Percentiles rank a stretch among this genome's conserved stretches.
phyloP scores from a whole-genome alignment of 1,140 invertebrate genomes.

The Acromyrmex echinatior region DNA sequence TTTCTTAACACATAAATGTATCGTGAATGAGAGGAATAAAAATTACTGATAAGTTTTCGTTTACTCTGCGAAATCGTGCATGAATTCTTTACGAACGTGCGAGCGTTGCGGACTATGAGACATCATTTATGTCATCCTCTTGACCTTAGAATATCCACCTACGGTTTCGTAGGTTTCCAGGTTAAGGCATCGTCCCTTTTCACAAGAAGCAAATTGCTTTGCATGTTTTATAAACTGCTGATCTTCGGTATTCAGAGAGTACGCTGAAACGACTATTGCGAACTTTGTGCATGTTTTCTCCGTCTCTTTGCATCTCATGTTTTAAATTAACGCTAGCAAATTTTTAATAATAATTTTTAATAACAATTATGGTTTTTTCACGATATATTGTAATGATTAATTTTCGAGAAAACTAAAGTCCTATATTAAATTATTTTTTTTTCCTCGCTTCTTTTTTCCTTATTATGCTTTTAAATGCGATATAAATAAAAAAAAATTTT shows the following conservation, averaged over 20 bases:
- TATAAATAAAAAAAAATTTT: neutral
- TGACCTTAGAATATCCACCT: slow-evolving; percentile 57
- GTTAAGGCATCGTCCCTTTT: slow-evolving; percentile 69
- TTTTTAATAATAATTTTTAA: neutral
- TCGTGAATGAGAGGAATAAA: neutral
- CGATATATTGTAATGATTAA: neutral
- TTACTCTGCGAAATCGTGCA: slow-evolving; percentile 66
- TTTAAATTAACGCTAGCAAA: neutral
- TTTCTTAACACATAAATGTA: neutral
- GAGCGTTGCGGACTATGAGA: slow-evolving; percentile 8
- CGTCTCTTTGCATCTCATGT: neutral
- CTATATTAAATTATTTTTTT: neutral
- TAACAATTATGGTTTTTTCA: neutral
- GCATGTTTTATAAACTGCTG: slow-evolving; percentile 74
- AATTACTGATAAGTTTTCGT: slow-evolving; percentile 31
- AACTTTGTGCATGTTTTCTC: slow-evolving; percentile 8
- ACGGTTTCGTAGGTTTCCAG: slow-evolving; percentile 66
- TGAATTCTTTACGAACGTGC: slow-evolving; percentile 67
- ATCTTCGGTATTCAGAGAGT: slow-evolving; percentile 57
- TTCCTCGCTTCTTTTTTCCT: neutral
- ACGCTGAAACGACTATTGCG: neutral
- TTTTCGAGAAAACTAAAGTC: neutral
- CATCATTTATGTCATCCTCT: slow-evolving; percentile 57
- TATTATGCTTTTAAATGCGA: neutral
- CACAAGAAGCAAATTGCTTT: slow-evolving; percentile 69